Base-by-base conservation (phyloP, 2,113 vertebrate genomes). In the Scopus umbretta region DNA sequence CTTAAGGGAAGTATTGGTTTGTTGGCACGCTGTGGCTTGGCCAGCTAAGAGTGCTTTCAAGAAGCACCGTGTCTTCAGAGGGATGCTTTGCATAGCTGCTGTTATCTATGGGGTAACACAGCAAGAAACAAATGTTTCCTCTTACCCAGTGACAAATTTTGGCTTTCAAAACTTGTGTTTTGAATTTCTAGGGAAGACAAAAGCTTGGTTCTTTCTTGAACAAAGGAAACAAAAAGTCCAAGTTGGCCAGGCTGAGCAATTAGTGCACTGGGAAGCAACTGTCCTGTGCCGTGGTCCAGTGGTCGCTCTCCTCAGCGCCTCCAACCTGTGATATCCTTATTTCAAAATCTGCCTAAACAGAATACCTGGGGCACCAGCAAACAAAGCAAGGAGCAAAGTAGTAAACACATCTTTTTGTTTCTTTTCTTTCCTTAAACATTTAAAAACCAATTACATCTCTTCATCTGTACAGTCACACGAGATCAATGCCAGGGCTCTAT, bases 391-490 rank as follows among this genome's bases (percentile, higher is more conserved):
- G 96, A 93, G 70, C 80, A 96, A 96, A 97, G 86, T 97, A 98
- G 98, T 97, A 92, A 94, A 95, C 96, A 97, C 95, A 92, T 94
- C 53, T 95, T 87, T 94, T 94, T 94, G 61, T 94, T 93, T 96
- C 80, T 92, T 89, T 96, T 95, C 85, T 95, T 92, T 90, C 84
- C 93, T 92, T 90, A 93, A 96, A 97, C 94, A 96, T 97, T 98
- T 97, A 96, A 97, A 97, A 97, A 96, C 81, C 97, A 97, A 98
- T 98, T 97, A 98, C 98, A 98, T 93, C 97, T 96, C 81, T 98
- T 97, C 74, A 93, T 93, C 98, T 98, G 98, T 98, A 98, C 98
- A 98, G 97, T 98, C 97, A 98, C 98, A 98, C 92, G 66, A 80
- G 80, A 98, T 98, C 98, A 97, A 98, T 97, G 95, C 65, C 86